Base-by-base conservation (phyloP, 2,888 invertebrate species). In the Drosophila vallismaia region DNA sequence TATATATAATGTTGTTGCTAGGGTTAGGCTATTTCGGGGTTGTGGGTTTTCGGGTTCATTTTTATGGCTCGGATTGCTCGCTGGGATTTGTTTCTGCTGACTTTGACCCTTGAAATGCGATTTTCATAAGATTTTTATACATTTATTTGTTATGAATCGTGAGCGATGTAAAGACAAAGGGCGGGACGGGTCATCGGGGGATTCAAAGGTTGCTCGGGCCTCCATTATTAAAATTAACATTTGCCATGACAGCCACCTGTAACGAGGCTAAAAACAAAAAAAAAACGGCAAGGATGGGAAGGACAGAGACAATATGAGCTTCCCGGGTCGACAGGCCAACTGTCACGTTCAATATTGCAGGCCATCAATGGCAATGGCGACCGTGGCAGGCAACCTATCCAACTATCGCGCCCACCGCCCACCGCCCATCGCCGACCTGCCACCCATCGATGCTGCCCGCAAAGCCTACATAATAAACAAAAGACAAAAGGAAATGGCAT, bases 41-140 rank as follows among this genome's bases (percentile, higher is more conserved):
- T 19, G 62, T 49, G 54, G 59, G 36, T 66, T 53, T 44, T 60
- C 10, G 58, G 58, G 73, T 51, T 45, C 48, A 42, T 71, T 76
- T 79, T 76, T 71, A 52, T 70, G 55, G 48, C 29, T 44, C 46
- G 71, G 44, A 50, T 68, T 69, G 36, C 67, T 77, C 62, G 63
- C 59, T 53, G 72, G 74, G 81, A 83, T 79, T 82, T 81, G 77
- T 74, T 72, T 71, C 64, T 48, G 50, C 68, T 67, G 71, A 48
- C 63, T 77, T 79, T 76, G 78, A 84, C 86, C 84, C 81, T 83
- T 83, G 68, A 79, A 86, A 83, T 81, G 84, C 76, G 86, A 85
- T 85, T 85, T 85, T 76, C 57, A 72, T 79, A 62, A 63, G 82
- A 82, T 81, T 84, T 80, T 53, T 67, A 67, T 74, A 68, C 45